Evolutionary conservation across 1,140 invertebrate genomes (phyloP).

Genomic region (Triops longicaudatus): DNA sequence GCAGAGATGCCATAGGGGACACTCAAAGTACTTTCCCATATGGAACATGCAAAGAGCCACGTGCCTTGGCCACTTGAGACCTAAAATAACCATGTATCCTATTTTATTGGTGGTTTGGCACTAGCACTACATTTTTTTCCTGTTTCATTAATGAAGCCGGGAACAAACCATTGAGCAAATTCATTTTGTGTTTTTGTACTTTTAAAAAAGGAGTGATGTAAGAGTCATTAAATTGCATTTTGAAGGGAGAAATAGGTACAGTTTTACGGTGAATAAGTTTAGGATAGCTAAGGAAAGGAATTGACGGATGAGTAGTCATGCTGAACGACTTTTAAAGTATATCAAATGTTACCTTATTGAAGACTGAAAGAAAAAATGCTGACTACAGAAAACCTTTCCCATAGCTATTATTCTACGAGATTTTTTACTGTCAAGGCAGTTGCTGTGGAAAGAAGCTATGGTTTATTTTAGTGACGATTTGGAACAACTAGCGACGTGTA

Average conservation of each 20-base stretch:
- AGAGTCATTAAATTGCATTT: too few relatives aligned
- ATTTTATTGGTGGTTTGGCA: neutral
- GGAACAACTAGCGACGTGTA: neutral
- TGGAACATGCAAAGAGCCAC: conserved; percentile 7
- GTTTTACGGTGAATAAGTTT: neutral
- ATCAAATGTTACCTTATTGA: neutral
- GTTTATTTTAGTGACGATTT: neutral
- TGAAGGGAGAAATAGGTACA: too few relatives aligned
- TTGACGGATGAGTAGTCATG: neutral
- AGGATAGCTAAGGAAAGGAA: neutral
- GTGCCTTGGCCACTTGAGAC: conserved; percentile 5
- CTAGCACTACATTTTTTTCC: neutral
- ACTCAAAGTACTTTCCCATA: conserved; percentile 15
- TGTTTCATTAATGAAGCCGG: neutral
- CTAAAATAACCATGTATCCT: neutral
- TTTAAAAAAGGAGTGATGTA: too few relatives aligned
- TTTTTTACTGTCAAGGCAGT: neutral
- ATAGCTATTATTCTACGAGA: neutral
- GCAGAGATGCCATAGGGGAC: neutral
- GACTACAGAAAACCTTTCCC: neutral
- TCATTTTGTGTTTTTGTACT: neutral
- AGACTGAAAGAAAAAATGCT: neutral
- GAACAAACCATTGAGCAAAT: neutral
- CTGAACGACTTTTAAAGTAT: neutral
- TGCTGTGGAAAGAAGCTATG: neutral